Percentiles rank a stretch among this genome's conserved stretches.
Conservation (phyloP, 1,140 invertebrate genomes). For the Papilio helenus region DNA sequence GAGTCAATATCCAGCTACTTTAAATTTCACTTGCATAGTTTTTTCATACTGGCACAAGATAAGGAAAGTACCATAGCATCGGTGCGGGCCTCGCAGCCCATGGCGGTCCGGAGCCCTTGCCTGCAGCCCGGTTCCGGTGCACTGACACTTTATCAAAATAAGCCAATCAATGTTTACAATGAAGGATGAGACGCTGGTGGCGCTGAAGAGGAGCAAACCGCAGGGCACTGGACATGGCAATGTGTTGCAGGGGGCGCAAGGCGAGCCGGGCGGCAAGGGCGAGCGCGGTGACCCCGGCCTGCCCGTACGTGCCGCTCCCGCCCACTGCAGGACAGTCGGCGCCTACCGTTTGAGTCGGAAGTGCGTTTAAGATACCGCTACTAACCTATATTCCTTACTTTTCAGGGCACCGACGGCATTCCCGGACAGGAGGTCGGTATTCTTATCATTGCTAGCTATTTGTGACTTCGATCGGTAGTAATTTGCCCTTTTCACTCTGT, state of each 20-base stretch:
- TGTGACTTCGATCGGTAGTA: constrained; percentile 16
- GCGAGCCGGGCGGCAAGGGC: constrained; percentile 94
- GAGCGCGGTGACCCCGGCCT: constrained; percentile 95
- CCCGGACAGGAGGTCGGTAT: constrained; percentile 92
- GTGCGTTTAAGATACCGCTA: not conserved
- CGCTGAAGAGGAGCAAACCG: too few species aligned
- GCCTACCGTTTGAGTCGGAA: not conserved
- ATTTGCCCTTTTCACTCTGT: constrained; percentile 61
- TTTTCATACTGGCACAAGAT: not conserved
- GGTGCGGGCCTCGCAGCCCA: too few species aligned
- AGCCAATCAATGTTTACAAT: too few species aligned
- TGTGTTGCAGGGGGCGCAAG: constrained; percentile 90
- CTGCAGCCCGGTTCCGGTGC: too few species aligned
- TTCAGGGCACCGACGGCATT: constrained; percentile 95
- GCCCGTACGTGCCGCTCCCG: constrained; percentile 88
- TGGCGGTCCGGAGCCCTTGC: too few species aligned
- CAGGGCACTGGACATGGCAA: constrained; percentile 21
- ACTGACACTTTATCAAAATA: too few species aligned
- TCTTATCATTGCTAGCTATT: not conserved
- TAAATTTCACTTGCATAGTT: not conserved
- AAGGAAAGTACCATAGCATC: too few species aligned
- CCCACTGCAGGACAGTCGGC: not conserved
- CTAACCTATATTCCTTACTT: constrained; percentile 25
- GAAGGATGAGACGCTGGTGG: too few species aligned
- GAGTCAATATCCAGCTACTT: constrained; percentile 58